Base-by-base conservation (phyloP, 92 coral and sea anemone species). In the Parazoanthus darwini region DNA sequence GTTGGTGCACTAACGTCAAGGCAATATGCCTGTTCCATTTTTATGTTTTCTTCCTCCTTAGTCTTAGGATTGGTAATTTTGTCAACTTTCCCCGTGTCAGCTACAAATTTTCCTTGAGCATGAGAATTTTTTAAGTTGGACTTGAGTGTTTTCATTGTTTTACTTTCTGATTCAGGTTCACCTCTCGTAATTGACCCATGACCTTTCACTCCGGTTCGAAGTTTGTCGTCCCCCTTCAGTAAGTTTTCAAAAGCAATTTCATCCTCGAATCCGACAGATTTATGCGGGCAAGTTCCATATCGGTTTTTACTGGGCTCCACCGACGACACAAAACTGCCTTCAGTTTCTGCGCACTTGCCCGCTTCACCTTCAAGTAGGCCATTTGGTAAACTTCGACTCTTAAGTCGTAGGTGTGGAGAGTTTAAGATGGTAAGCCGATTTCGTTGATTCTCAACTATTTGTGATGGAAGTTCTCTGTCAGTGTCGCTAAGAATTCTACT, bases 401-500 rank as follows among this genome's bases (percentile, higher is more conserved):
- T 79, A 46, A 44, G 68, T 6, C 82, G 67, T 26, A 79, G 71
- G 3, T 82, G 85, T 63, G 82, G 89, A 48, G 89, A 75, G 92
- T 93, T 82, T 23, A 93, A 78, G 6, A 86, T 85, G 43, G 92
- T 88, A 26, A 92, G 86, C 11, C 96, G 92, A 74, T 88, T 95
- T 81, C 91, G 90, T 44, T 82, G 91, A 11, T 71, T 85, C 5
- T 93, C 98, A 9, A 59, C 88, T 16, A 82, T 23, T 29, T 86
- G 90, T 15, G 94, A 89, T 6, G 96, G 90, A 26, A 86, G 39
- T 14, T 91, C 93, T 73, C 86, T 85, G 7, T 94, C 98, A 0
- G 95, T 93, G 36, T 94, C 94, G 88, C 97, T 92, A 29, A 94
- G 79, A 87, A 94, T 86, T 9, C 94, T 88, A 86, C 95, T 94